Conservation (phyloP, 2,113 vertebrate genomes). For the Choloepus hoffmanni region DNA sequence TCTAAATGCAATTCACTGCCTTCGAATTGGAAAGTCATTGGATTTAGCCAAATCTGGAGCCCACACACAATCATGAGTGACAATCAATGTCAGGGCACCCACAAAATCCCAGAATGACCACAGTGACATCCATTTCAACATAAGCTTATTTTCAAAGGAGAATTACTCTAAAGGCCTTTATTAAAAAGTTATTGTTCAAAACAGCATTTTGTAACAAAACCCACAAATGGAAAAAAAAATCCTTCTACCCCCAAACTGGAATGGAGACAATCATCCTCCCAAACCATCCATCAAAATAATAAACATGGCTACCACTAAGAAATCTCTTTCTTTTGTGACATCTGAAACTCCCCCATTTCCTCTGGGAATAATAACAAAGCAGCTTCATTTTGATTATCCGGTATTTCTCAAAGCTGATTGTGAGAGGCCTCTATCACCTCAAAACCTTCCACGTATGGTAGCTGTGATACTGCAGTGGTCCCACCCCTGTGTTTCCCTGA, state of each 20-base stretch:
- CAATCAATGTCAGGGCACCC: neutral
- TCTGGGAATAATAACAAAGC: neutral
- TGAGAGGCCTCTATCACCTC: neutral
- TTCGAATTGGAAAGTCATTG: neutral
- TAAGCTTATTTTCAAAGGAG: neutral
- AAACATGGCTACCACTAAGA: neutral
- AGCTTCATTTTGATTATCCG: neutral
- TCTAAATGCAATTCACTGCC: neutral
- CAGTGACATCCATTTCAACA: neutral
- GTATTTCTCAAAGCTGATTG: neutral
- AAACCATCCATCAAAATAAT: neutral
- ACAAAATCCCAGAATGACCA: neutral
- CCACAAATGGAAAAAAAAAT: neutral
- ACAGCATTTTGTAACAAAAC: neutral
- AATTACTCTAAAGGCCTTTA: neutral
- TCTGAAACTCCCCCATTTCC: neutral
- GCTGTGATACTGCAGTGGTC: neutral
- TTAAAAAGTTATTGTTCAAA: neutral
- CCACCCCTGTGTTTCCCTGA: neutral
- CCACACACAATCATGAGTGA: neutral
- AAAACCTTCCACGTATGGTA: neutral
- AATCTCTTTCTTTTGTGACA: neutral
- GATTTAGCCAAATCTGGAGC: neutral
- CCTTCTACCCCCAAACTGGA: neutral
- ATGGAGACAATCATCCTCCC: neutral